Conservation (phyloP, 53 echinoderm and acorn worm species). For the Temnopleurus reevesii region DNA sequence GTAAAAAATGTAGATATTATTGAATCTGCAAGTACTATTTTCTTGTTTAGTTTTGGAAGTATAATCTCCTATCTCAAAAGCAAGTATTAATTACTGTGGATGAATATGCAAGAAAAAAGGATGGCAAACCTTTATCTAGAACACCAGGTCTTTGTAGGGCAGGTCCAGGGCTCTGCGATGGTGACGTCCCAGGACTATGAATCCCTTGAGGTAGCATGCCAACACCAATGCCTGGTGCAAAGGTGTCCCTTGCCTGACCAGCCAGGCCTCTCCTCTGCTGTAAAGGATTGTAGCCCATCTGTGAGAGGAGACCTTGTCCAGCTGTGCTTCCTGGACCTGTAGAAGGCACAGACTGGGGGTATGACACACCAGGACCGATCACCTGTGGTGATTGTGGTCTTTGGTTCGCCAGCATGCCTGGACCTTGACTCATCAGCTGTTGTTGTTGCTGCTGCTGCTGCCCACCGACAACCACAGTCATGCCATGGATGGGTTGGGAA, state of each 20-base stretch:
- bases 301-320: not conserved
- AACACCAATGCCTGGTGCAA: conserved; percentile 57
- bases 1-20: no score
- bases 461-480: conserved; percentile 65
- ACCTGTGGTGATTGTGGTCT: conserved; percentile 67
- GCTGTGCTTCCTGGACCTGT: conserved; percentile 50
- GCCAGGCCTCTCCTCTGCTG: conserved; percentile 42
- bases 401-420: conserved; percentile 36
- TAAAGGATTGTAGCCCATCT: conserved; percentile 48
- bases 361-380: conserved; percentile 62
- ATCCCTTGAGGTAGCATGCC: conserved; percentile 62
- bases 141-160: conserved; percentile 68
- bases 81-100: not conserved
- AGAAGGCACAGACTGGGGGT: conserved; percentile 72
- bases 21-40: no score
- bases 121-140: conserved; percentile 68
- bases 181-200: conserved; percentile 78
- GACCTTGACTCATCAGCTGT: conserved; percentile 38
- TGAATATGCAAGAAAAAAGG: not conserved
- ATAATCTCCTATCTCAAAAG: no score
- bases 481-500: conserved; percentile 71
- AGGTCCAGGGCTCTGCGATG: conserved; percentile 87
- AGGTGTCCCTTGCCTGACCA: conserved; percentile 66
- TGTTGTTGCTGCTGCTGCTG: conserved; percentile 77
- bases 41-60: no score